phyloP scores from a whole-genome alignment of 2,888 invertebrate genomes.

The Brachynemurus nebulosus region DNA sequence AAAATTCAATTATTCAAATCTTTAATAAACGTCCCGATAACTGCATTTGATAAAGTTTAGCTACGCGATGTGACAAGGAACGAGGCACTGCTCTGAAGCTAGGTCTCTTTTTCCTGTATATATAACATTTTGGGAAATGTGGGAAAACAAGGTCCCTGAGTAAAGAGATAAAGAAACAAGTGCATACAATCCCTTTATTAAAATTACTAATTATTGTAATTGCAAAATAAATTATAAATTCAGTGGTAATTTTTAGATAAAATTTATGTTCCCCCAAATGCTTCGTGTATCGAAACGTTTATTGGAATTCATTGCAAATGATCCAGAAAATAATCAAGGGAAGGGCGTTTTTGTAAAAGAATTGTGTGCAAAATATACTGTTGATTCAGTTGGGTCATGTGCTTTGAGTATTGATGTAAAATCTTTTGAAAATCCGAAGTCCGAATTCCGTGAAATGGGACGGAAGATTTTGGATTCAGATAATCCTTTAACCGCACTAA shows the following conservation, averaged over 20 bases:
- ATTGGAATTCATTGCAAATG: slow-evolving; percentile 24
- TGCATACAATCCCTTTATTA: too few species aligned
- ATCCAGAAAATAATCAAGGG: slow-evolving; percentile 19
- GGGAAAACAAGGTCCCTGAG: too few species aligned
- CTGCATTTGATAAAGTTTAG: too few species aligned
- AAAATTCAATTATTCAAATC: too few species aligned
- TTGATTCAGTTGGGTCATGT: slow-evolving; percentile 13
- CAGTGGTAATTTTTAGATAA: slow-evolving; percentile 24
- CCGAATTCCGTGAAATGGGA: slow-evolving; percentile 13
- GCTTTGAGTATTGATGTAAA: slow-evolving; percentile 14
- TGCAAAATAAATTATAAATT: too few species aligned
- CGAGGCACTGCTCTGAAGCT: too few species aligned
- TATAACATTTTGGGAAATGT: too few species aligned
- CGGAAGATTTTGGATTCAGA: slow-evolving; percentile 11
- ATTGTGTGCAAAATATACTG: slow-evolving; percentile 13
- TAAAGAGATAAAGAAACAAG: too few species aligned
- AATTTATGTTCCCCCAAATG: slow-evolving; percentile 32
- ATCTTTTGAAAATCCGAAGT: slow-evolving; percentile 14
- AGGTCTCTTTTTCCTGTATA: too few species aligned
- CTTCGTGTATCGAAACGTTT: slow-evolving; percentile 29
- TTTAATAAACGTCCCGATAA: too few species aligned
- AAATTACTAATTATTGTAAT: too few species aligned
- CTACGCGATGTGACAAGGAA: too few species aligned
- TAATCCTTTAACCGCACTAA: neutral
- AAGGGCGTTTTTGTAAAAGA: slow-evolving; percentile 11